Base-by-base conservation (phyloP, 2,797 vertebrate genomes). In the Melanotaenia trifasciata region DNA sequence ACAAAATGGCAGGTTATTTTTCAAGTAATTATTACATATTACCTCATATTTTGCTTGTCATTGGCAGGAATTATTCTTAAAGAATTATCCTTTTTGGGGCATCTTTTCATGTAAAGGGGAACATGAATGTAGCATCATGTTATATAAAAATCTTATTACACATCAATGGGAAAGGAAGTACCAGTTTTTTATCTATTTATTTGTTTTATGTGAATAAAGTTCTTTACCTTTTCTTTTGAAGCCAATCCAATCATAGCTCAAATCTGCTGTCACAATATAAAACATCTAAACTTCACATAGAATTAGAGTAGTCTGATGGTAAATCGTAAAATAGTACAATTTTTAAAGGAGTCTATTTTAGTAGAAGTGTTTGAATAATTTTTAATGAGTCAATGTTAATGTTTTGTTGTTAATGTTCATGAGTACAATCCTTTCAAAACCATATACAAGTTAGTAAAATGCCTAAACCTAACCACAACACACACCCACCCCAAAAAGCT, bases 161-260 rank as follows among this genome's bases (percentile, higher is more conserved):
- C 20, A 7, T 20, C 1, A n/a, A 1, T n/a, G 45, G 20, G 8
- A 47, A 47, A 47, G 20, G 16, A 7, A 7, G 5, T n/a, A n/a
- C 5, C 20, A 9, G 7, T 58, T 6, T 33, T 33, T 33, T 33
- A 6, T 33, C 7, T 7, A 6, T 33, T 33, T 2, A 20, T 8
- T 13, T 58, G 58, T 65, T 78, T 0, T 58, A 6, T 33, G 32
- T 8, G 1, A 67, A 76, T 28, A 32, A 14, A 43, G 1, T 2
- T 66, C 1, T 66, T 20, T 26, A 56, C 63, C 56, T 16, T 43
- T 43, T 64, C 59, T 82, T 59, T 8, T 57, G 11, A 40, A 40
- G 16, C 4, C 16, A 8, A 64, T 67, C n/a, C 30, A 32, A 67
- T 69, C 22, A 47, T n/a, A 47, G 45, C 16, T 47, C 20, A 47